Evolutionary conservation across 2,797 vertebrate genomes (phyloP), one percentile per base, ranked within the genome.

Genomic region (Schizopygopsis malacanthus): DNA sequence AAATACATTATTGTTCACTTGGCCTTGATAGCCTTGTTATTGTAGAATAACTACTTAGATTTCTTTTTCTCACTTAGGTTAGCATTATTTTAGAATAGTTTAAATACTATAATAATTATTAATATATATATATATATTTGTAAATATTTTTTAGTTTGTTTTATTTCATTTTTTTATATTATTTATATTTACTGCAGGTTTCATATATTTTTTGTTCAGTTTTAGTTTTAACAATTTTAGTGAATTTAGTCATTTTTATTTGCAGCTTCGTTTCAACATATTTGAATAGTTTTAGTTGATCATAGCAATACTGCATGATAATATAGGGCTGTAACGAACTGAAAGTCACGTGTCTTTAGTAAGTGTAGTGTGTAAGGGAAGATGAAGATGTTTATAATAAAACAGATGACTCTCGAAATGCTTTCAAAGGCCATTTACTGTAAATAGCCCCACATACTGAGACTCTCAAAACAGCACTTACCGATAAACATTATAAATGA

Each of bases 381-480:
- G 28, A 33, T 33, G 20, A 41, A 59, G 52, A n/a, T 43, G 56
- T 41, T 75, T 50, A 50, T 28, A 47, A 28, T 61, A 82, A 73
- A 82, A 63, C 70, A 63, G 3, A 76, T 52, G 59, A 76, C 59
- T 18, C 59, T 76, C 81, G 61, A 75, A 75, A 83, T 16, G 72
- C 45, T 83, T 76, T 83, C 45, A 54, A 67, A 76, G 37, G 52
- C 8, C 82, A 41, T 84, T 84, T 77, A 77, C 45, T 84, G 59
- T 67, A 67, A 77, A 41, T 69, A 47, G 22, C 37, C 65, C 33
- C 47, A 75, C 16, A 52, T 65, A 41, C 33, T 67, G 61, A 83
- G 56, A 25, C 71, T 65, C 50, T 83, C 2, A 37, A 61, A 72
- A 82, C 61, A 39, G 54, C 70, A 73, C 71, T 83, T 83, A 63